phyloP scores from a whole-genome alignment of 2,113 vertebrate species.

The Sporophila hypoxantha region DNA sequence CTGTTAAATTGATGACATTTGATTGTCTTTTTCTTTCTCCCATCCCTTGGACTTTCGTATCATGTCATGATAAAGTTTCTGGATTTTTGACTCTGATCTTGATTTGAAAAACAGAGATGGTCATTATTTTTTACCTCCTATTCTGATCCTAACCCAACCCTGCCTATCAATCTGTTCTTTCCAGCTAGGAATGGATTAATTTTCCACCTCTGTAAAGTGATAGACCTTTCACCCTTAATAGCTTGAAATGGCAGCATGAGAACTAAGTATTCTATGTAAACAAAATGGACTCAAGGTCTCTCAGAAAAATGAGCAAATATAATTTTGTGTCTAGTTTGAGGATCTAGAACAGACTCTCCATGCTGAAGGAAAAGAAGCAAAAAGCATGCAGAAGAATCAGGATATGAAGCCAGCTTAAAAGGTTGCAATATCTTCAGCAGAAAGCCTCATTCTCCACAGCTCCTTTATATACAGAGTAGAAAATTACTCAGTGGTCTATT shows the following conservation, averaged over 20 bases:
- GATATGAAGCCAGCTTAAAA: background rate
- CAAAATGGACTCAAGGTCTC: background rate
- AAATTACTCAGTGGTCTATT: background rate
- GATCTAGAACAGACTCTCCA: background rate
- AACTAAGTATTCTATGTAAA: background rate
- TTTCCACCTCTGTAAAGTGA: background rate
- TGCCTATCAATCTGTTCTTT: background rate
- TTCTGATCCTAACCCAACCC: accelerated
- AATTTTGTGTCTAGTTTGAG: background rate
- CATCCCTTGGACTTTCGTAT: background rate
- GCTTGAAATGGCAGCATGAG: background rate
- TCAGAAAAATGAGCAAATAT: background rate
- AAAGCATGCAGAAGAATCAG: background rate
- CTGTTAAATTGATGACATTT: background rate
- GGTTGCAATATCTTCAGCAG: background rate
- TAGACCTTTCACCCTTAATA: background rate
- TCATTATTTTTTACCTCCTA: background rate
- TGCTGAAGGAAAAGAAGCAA: background rate
- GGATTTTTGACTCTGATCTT: background rate
- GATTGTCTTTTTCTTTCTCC: background rate
- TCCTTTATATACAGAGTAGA: background rate
- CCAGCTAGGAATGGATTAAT: background rate
- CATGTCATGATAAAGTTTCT: background rate
- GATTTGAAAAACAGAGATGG: background rate
- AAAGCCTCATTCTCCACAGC: background rate